Evolutionary conservation across 1,140 invertebrate species (phyloP).

Genomic region (Papilio polytes): DNA sequence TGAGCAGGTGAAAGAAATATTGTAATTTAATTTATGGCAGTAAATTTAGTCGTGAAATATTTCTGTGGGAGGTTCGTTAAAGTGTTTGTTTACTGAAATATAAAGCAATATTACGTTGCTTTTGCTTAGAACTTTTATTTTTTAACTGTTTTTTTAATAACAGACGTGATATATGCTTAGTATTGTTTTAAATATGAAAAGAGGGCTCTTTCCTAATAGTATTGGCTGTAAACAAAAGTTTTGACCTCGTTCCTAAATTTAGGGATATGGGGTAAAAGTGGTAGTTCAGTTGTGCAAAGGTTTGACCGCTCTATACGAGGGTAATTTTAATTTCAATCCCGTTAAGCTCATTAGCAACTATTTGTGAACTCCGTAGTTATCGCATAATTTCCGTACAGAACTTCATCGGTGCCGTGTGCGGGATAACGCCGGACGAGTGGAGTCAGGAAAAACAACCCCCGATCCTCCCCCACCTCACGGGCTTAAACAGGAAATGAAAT

Average conservation of each 20-base stretch:
- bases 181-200: too few species aligned
- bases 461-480: not conserved
- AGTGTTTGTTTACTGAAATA: not conserved
- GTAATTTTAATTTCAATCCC: conserved; percentile 24
- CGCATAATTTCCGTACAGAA: conserved; percentile 41
- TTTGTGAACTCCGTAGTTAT: conserved; percentile 23
- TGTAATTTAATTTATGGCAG: conserved; percentile 7
- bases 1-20: conserved; percentile 20
- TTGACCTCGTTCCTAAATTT: not conserved
- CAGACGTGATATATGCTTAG: too few species aligned
- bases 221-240: not conserved
- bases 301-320: not conserved
- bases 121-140: not conserved
- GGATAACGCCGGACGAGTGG: conserved; percentile 42
- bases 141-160: not conserved
- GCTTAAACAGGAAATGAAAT: conserved; percentile 59
- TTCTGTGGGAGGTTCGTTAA: not conserved
- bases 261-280: not conserved
- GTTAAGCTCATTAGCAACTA: conserved; percentile 37
- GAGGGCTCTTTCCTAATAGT: too few species aligned
- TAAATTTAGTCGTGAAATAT: conserved; percentile 3
- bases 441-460: conserved; percentile 25
- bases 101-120: not conserved
- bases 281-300: not conserved
- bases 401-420: conserved; percentile 38